Percentiles rank a stretch among this genome's conserved stretches.
Conservation (phyloP, 2,888 invertebrate species). For the Polydrusus pterygomalis region DNA sequence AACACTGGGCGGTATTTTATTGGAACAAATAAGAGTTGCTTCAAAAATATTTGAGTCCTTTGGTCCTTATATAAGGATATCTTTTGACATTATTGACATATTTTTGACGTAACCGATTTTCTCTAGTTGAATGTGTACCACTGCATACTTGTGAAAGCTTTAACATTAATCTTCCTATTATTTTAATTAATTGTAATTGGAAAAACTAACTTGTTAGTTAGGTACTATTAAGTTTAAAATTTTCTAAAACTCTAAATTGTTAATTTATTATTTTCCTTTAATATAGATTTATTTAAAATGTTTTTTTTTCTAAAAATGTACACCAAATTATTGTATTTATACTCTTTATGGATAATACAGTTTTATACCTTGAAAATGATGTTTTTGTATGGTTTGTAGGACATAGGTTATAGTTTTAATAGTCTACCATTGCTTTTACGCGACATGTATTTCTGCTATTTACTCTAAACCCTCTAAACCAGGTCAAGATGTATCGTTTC, state of each 20-base stretch:
- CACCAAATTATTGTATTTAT: slow-evolving; percentile 35
- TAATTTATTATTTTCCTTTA: slow-evolving; percentile 31
- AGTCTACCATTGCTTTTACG: too few relatives aligned
- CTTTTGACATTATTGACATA: too few relatives aligned
- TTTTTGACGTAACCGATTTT: too few relatives aligned
- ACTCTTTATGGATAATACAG: slow-evolving; percentile 20
- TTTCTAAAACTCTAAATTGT: slow-evolving; percentile 25
- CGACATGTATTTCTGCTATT: too few relatives aligned
- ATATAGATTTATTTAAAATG: slow-evolving; percentile 32
- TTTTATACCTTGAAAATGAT: slow-evolving; percentile 27
- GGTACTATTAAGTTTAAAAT: slow-evolving; percentile 31
- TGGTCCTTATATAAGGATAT: too few relatives aligned
- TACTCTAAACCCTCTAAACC: too few relatives aligned
- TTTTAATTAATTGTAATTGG: slow-evolving; percentile 2
- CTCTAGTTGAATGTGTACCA: too few relatives aligned
- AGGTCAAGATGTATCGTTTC: too few relatives aligned
- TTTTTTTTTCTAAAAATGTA: slow-evolving; percentile 13
- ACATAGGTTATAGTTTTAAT: too few relatives aligned
- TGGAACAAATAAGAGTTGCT: too few relatives aligned
- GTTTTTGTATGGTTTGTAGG: background rate
- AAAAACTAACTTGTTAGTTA: background rate
- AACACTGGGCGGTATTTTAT: too few relatives aligned
- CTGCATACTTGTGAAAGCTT: slow-evolving; percentile 10
- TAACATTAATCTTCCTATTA: slow-evolving; percentile 29
- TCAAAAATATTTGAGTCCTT: too few relatives aligned